Conservation (phyloP, 2,113 vertebrate species). For the Xenopus laevis region DNA sequence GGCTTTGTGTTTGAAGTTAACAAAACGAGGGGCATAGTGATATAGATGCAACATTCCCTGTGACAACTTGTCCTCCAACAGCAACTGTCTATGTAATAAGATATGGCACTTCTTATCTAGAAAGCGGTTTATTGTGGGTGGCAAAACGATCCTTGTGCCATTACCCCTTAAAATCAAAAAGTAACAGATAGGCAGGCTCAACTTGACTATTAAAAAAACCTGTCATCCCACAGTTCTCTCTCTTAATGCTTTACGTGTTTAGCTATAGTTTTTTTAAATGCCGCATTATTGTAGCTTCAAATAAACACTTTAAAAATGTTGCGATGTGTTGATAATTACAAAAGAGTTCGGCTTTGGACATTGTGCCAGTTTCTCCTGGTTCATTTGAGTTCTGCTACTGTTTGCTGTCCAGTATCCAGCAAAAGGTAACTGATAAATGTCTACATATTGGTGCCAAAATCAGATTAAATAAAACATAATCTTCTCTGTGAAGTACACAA, state of each 20-base stretch:
- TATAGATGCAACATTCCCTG: no score
- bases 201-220: background rate
- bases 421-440: background rate
- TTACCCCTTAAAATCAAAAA: background rate
- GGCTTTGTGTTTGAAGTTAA: no score
- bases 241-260: slow-evolving; percentile 17
- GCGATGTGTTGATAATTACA: slow-evolving; percentile 22
- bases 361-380: background rate
- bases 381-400: background rate
- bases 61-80: no score
- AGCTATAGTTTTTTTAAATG: slow-evolving; percentile 4
- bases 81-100: no score
- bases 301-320: slow-evolving; percentile 17
- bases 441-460: background rate
- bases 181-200: slow-evolving; percentile 20
- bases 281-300: background rate
- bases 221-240: slow-evolving; percentile 4
- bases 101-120: no score
- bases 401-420: background rate
- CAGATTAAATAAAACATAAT: background rate
- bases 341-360: slow-evolving; percentile 9
- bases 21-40: no score
- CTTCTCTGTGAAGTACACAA: no score
- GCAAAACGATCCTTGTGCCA: no score
- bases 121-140: no score